Percentiles rank a stretch among this genome's conserved stretches.
Conservation (phyloP, 2,113 vertebrate species). For the Echinops telfairi region DNA sequence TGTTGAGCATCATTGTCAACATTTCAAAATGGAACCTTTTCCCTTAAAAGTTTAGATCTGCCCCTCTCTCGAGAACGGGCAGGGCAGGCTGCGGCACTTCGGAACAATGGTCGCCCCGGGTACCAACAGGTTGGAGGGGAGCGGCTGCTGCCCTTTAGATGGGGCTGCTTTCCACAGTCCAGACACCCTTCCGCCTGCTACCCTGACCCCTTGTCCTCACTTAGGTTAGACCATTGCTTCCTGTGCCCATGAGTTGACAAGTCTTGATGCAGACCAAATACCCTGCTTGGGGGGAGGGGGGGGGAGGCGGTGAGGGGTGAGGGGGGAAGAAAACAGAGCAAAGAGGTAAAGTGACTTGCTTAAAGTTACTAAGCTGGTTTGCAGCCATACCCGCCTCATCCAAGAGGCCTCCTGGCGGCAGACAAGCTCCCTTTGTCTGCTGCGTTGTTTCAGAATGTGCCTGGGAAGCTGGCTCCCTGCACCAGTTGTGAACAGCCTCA, state of each 20-base stretch:
- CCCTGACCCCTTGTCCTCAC: background rate
- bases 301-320: background rate
- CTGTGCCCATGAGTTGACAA: background rate
- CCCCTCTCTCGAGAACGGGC: background rate
- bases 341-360: conserved; percentile 27
- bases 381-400: background rate
- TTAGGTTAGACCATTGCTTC: background rate
- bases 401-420: background rate
- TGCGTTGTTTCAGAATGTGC: background rate
- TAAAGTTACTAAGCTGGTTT: background rate
- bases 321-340: background rate
- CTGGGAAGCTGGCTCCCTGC: background rate
- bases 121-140: background rate
- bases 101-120: background rate
- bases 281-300: background rate
- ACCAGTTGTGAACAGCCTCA: background rate
- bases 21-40: conserved; percentile 17
- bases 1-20: background rate
- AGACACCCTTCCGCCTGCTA: background rate
- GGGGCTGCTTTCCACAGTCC: background rate
- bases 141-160: no score
- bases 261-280: conserved; percentile 10
- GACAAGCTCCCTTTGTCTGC: background rate
- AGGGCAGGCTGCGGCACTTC: background rate
- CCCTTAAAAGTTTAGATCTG: conserved; percentile 2